Conservation (phyloP, 2,888 invertebrate species). For the Pristionchus entomophagus region DNA sequence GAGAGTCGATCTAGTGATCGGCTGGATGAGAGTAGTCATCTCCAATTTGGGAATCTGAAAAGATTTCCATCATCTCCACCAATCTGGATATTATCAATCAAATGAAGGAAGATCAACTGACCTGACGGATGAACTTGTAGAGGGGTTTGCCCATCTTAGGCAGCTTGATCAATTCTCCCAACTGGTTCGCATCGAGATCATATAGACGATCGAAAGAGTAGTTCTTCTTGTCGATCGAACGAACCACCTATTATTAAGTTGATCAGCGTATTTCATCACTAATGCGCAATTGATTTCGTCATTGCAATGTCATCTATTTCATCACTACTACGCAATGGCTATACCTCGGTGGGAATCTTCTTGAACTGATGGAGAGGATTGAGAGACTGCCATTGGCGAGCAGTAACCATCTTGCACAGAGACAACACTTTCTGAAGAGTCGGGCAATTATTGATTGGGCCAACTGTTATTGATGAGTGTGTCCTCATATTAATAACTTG, state of each 20-base stretch:
- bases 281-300: neutral
- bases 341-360: conserved; percentile 90
- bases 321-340: too few relatives aligned
- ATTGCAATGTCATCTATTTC: neutral
- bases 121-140: conserved; percentile 93
- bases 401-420: conserved; percentile 98
- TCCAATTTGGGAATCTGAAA: conserved; percentile 90
- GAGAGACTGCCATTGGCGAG: conserved; percentile 96
- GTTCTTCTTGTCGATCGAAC: conserved; percentile 95
- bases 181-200: conserved; percentile 96
- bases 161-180: conserved; percentile 90
- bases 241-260: conserved; percentile 82
- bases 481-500: neutral
- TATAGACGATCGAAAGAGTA: conserved; percentile 84
- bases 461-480: too few relatives aligned
- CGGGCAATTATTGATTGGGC: neutral
- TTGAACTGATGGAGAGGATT: conserved; percentile 93
- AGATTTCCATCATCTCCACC: neutral
- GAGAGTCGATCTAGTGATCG: conserved; percentile 90
- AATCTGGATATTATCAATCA: too few relatives aligned
- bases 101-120: neutral
- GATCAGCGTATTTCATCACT: neutral
- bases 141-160: conserved; percentile 95
- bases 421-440: conserved; percentile 87
- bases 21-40: conserved; percentile 95